Base-by-base conservation (phyloP, 2,888 invertebrate species). In the Amaurobius ferox region DNA sequence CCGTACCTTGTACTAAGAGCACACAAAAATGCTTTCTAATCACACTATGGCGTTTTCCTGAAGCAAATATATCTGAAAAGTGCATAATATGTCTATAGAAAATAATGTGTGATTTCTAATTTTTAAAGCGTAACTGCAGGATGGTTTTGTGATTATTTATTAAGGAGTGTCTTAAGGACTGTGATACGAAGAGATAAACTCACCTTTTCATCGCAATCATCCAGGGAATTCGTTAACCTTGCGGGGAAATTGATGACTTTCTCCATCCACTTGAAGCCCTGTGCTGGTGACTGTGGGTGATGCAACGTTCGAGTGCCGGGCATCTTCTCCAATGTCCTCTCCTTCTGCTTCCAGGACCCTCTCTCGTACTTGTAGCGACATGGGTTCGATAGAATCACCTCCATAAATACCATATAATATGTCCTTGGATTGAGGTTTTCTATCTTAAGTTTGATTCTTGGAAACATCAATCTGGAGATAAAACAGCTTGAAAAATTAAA, bases 391-490 rank as follows among this genome's bases (percentile, higher is more conserved):
- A 19, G 66, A 23, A 28, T 28, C n/a, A 66, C 11, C 9, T 66
- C 66, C 35, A 66, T 30, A n/a, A 19, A 32, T 0, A 66, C 19
- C n/a, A 19, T 32, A n/a, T 66, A 66, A 5, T 28, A 30, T 23
- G 2, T n/a, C n/a, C 19, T n/a, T 0, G 66, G 66, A n/a, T n/a
- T 32, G 7, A 66, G 19, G n/a, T 35, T 35, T n/a, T 30, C 7
- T 11, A 66, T 7, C 2, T 6, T 0, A 19, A 66, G 6, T 32
- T 66, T 66, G 6, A 66, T 23, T 5, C 7, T 16, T 1, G 66
- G 66, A 66, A 66, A 66, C 28, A 66, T 66, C 13, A 19, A 35
- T 19, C 66, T 66, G 32, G 19, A n/a, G n/a, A n/a, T n/a, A n/a
- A n/a, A n/a, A n/a, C n/a, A n/a, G n/a, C n/a, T n/a, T n/a, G n/a